Conservation (phyloP, 2,113 vertebrate species). For the Casuarius casuarius region DNA sequence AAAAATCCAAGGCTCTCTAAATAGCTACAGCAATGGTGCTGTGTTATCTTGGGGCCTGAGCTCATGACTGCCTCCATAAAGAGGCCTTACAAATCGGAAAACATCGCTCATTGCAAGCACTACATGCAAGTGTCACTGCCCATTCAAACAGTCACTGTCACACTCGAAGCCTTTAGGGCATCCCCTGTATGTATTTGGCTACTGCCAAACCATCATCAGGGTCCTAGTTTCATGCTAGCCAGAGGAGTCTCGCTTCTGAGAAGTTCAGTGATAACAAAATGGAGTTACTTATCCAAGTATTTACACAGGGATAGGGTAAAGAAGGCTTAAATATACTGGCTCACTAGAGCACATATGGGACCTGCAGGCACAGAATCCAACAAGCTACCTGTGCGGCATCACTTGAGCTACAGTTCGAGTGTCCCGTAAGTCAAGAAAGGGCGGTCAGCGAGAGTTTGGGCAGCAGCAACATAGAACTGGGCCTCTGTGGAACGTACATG, state of each 20-base stretch:
- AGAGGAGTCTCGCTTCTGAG: neutral
- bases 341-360: neutral
- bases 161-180: neutral
- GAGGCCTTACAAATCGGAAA: neutral
- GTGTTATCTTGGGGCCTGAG: accelerated
- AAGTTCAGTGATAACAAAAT: neutral
- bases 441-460: neutral
- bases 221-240: neutral
- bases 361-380: neutral
- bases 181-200: neutral
- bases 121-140: neutral
- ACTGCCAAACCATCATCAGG: neutral
- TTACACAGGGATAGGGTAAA: neutral
- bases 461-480: neutral
- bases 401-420: neutral
- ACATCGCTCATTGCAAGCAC: accelerated
- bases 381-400: neutral
- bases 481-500: neutral
- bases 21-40: neutral
- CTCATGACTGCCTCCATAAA: neutral
- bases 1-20: conserved; percentile 2
- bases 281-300: neutral
- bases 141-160: neutral
- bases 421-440: neutral
- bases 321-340: neutral